Conservation (phyloP, 2,113 vertebrate species). For the Aldabrachelys gigantea region DNA sequence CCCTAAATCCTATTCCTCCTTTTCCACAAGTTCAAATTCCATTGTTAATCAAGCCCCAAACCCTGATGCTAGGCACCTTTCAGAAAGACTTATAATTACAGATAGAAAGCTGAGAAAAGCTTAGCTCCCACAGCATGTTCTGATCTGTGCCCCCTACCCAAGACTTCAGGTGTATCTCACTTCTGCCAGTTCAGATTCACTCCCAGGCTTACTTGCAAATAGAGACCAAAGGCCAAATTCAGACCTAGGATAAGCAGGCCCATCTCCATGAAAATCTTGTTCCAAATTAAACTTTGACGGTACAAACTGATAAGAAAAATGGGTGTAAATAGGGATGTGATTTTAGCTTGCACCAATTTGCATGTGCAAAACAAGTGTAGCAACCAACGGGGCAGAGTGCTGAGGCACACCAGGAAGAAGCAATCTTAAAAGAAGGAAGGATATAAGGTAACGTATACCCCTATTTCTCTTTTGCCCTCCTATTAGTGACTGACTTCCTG, state of each 20-base stretch:
- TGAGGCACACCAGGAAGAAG: constrained; percentile 28
- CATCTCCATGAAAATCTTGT: background rate
- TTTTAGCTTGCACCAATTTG: constrained; percentile 8
- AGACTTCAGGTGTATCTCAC: background rate
- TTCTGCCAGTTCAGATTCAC: background rate
- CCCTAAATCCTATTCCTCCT: background rate
- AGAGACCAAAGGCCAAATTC: background rate
- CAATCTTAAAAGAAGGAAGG: constrained; percentile 66
- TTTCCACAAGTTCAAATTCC: background rate
- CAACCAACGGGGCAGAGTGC: background rate
- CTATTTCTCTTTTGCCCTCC: constrained; percentile 52
- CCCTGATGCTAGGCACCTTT: background rate
- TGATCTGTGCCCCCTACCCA: background rate
- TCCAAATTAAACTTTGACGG: background rate
- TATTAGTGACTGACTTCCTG: constrained; percentile 43
- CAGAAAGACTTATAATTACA: background rate
- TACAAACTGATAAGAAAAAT: background rate
- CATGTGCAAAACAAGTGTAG: background rate
- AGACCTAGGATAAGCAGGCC: background rate
- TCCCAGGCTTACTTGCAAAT: background rate
- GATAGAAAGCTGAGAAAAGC: background rate
- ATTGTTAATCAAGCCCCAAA: background rate
- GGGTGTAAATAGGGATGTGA: background rate
- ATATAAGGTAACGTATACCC: constrained; percentile 48
- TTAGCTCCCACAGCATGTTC: fast-evolving